These are phyloP conservation scores for Sciurus vulgaris DNA, from an alignment of 2,797 vertebrate species.

Conservation along the genomic window DNA sequence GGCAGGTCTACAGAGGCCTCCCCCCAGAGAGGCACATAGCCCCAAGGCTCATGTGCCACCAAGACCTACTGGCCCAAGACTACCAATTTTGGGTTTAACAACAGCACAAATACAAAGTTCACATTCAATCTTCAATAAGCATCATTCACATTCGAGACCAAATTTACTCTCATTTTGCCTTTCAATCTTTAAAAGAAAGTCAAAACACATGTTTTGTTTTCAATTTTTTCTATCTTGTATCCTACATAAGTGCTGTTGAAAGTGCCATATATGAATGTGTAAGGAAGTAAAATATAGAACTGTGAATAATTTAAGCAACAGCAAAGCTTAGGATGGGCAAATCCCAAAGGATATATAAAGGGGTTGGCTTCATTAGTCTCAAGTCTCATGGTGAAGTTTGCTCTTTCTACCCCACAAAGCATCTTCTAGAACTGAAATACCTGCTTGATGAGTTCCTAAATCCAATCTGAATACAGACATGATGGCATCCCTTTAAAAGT, in stretches of 20 bases:
- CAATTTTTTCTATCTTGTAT: background rate
- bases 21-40: background rate
- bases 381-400: background rate
- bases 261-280: background rate
- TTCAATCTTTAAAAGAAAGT: background rate
- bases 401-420: background rate
- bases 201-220: background rate
- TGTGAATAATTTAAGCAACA: background rate
- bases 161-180: background rate
- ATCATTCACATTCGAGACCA: background rate
- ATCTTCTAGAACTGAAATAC: constrained; percentile 3
- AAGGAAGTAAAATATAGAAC: background rate
- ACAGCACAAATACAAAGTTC: background rate
- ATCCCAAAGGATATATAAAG: background rate
- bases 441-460: background rate
- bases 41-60: background rate
- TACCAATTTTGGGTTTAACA: background rate
- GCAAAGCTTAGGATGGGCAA: background rate
- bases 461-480: background rate
- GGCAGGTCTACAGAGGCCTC: too few species aligned
- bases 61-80: background rate
- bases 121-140: background rate
- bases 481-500: background rate
- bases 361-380: background rate
- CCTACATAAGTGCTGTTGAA: accelerated